These are phyloP conservation scores for Dinoponera quadriceps DNA, from an alignment of 1,140 invertebrate genomes.

Conservation along the genomic window DNA sequence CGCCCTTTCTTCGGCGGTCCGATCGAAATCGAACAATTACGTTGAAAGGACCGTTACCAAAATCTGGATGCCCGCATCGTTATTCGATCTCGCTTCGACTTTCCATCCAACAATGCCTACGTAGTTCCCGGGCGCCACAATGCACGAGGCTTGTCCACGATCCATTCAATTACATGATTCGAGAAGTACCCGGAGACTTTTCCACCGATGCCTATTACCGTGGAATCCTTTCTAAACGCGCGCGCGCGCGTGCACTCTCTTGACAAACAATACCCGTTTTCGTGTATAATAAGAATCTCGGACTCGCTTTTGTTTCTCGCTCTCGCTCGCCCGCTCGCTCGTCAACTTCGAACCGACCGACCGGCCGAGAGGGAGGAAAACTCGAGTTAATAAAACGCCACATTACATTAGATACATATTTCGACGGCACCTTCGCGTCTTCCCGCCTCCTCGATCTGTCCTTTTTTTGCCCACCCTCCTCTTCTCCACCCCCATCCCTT, in stretches of 20 bases:
- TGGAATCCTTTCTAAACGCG: conserved; percentile 35
- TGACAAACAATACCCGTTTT: conserved; percentile 39
- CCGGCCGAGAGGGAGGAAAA: background rate
- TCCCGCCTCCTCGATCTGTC: background rate
- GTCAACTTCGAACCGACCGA: background rate
- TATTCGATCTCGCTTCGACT: conserved; percentile 62
- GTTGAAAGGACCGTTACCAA: conserved; percentile 62
- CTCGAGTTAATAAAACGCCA: conserved; percentile 40
- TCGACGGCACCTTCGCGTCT: background rate
- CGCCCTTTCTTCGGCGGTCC: conserved; percentile 55
- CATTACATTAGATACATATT: conserved; percentile 46
- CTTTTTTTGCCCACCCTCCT: conserved; percentile 8
- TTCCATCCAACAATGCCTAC: conserved; percentile 21
- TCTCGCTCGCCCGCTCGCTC: conserved; percentile 10
- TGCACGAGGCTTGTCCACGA: conserved; percentile 33
- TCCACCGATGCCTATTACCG: conserved; percentile 36
- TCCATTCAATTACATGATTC: conserved; percentile 54
- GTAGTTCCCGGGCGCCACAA: conserved; percentile 14
- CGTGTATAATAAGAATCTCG: conserved; percentile 21
- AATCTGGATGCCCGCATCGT: conserved; percentile 70
- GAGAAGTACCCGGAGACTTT: conserved; percentile 26
- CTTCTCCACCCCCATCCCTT: conserved; percentile 15
- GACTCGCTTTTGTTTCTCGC: background rate
- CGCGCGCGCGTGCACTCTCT: background rate
- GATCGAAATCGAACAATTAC: conserved; percentile 68